Percentiles rank a stretch among this genome's conserved stretches.
Evolutionary conservation across 2,888 invertebrate genomes (phyloP).

Genomic region (Erannis defoliaria): DNA sequence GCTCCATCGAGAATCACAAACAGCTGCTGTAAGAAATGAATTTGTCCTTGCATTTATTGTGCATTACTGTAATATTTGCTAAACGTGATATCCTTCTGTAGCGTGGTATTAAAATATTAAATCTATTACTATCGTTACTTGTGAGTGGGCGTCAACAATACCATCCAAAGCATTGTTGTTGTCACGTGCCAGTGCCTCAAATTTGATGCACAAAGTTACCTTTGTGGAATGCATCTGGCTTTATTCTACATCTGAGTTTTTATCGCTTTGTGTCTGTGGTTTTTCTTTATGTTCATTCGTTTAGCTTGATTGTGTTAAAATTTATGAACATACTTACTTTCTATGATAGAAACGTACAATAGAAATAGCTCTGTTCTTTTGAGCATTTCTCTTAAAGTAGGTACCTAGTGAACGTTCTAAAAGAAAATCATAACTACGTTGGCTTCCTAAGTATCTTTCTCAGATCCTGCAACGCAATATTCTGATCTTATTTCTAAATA

Average conservation of each 20-base stretch:
- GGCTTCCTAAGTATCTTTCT: no score
- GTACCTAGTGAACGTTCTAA: not conserved
- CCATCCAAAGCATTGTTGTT: constrained; percentile 62
- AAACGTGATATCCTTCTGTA: constrained; percentile 64
- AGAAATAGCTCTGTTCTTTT: no score
- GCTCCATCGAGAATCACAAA: no score
- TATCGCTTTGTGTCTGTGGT: constrained; percentile 14
- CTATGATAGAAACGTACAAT: not conserved
- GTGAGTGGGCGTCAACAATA: constrained; percentile 53
- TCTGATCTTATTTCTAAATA: not conserved
- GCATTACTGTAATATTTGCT: constrained; percentile 52
- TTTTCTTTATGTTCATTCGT: constrained; percentile 2
- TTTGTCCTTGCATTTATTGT: not conserved
- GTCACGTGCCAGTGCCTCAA: constrained; percentile 71
- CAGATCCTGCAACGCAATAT: not conserved
- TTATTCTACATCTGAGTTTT: constrained; percentile 18
- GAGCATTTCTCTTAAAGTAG: no score
- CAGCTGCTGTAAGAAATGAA: not conserved
- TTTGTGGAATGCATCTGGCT: constrained; percentile 44
- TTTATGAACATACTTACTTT: not conserved
- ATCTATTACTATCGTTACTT: constrained; percentile 49
- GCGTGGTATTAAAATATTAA: constrained; percentile 63
- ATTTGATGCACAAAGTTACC: constrained; percentile 55
- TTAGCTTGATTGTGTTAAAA: not conserved
- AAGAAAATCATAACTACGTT: no score